These are phyloP conservation scores for Drosophila parthenogenetica DNA, from an alignment of 2,888 invertebrate genomes.

Conservation along the genomic window DNA sequence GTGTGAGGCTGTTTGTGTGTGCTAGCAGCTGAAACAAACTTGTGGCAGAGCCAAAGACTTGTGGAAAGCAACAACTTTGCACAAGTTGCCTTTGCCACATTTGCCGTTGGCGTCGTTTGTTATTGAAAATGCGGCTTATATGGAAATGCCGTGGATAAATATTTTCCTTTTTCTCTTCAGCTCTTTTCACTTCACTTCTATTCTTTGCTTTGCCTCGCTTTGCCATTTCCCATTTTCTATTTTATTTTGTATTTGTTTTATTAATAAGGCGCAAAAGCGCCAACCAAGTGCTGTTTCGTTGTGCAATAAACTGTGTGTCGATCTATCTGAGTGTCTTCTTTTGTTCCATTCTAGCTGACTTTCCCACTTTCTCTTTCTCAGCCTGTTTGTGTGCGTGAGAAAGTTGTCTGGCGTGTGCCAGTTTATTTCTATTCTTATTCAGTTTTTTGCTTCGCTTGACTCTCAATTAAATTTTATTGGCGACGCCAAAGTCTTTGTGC, in stretches of 20 bases:
- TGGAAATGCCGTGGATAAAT: constrained; percentile 64
- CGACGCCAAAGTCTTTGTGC: constrained; percentile 44
- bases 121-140: constrained; percentile 77
- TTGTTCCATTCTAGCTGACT: background rate
- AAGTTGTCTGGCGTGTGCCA: constrained; percentile 67
- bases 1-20: background rate
- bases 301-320: constrained; percentile 22
- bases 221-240: constrained; percentile 11
- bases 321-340: constrained; percentile 10
- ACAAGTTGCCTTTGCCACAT: constrained; percentile 33
- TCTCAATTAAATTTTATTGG: constrained; percentile 76
- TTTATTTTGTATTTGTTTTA: constrained; percentile 70
- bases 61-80: constrained; percentile 75
- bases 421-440: constrained; percentile 65
- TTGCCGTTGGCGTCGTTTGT: constrained; percentile 48
- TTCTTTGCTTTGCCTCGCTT: constrained; percentile 9
- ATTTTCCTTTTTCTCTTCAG: constrained; percentile 11
- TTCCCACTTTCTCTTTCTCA: background rate
- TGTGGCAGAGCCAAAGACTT: constrained; percentile 55
- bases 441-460: constrained; percentile 53
- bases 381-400: constrained; percentile 61
- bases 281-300: constrained; percentile 39
- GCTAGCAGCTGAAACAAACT: constrained; percentile 28
- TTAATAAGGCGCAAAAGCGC: constrained; percentile 67
- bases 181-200: background rate